Percentiles rank a stretch among this genome's conserved stretches.
Evolutionary conservation across 2,113 vertebrate species (phyloP).

Genomic region (Oreochromis tanganicae): DNA sequence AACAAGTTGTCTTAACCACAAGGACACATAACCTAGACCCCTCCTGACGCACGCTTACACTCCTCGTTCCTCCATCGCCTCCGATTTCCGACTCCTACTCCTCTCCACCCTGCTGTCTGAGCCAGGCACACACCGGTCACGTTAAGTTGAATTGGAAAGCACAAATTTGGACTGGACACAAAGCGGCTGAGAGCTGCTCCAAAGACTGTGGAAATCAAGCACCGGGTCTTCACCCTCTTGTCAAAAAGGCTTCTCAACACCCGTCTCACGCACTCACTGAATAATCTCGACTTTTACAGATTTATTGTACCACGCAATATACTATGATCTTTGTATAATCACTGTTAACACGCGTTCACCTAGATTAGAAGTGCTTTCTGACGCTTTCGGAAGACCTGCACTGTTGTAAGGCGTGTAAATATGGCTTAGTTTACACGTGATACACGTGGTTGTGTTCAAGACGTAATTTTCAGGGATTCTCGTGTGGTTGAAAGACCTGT

Average conservation of each 20-base stretch:
- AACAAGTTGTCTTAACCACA: slow-evolving; percentile 15
- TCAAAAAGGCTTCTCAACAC: not conserved
- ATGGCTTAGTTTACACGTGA: slow-evolving; percentile 36
- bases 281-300: not conserved
- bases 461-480: slow-evolving; percentile 68
- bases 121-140: slow-evolving; percentile 38
- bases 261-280: not conserved
- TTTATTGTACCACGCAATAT: not conserved
- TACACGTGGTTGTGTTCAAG: slow-evolving; percentile 26
- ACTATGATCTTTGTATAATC: slow-evolving; percentile 29
- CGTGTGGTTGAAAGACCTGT: not conserved
- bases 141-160: slow-evolving; percentile 12
- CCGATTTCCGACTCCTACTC: not conserved
- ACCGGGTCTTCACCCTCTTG: not conserved
- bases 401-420: slow-evolving; percentile 59
- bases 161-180: slow-evolving; percentile 1
- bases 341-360: slow-evolving; percentile 24
- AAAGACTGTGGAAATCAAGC: slow-evolving; percentile 6
- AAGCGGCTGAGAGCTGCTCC: not conserved
- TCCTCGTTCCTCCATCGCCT: not conserved
- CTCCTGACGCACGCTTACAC: slow-evolving; percentile 1
- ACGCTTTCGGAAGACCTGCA: slow-evolving; percentile 34
- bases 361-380: slow-evolving; percentile 6
- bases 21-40: not conserved
- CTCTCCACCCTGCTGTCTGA: slow-evolving; percentile 48